Percentiles rank a stretch among this genome's conserved stretches.
Conservation (phyloP, 2,113 vertebrate genomes). For the Uropsilus gracilis region DNA sequence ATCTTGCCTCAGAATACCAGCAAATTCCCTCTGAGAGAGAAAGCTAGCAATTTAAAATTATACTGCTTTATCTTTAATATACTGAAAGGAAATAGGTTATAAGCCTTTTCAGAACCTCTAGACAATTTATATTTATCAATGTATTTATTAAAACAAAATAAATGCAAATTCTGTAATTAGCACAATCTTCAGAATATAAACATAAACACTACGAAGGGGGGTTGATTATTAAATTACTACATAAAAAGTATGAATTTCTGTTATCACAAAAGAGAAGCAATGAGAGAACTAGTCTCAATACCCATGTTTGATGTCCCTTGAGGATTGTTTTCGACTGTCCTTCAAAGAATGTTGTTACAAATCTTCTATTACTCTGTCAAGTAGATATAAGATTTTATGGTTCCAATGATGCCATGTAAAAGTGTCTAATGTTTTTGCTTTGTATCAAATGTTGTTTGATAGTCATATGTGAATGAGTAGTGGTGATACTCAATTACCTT, state of each 20-base stretch:
- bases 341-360: constrained; percentile 23
- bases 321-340: background rate
- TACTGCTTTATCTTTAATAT: constrained; percentile 70
- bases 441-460: background rate
- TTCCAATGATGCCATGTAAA: constrained; percentile 25
- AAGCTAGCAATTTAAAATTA: constrained; percentile 68
- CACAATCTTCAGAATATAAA: constrained; percentile 65
- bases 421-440: constrained; percentile 1
- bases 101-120: constrained; percentile 71
- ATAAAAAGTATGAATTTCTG: constrained; percentile 74
- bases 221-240: constrained; percentile 45
- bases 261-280: constrained; percentile 42
- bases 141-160: constrained; percentile 62
- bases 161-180: constrained; percentile 57
- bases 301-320: constrained; percentile 45
- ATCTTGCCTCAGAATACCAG: constrained; percentile 61
- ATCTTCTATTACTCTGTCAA: constrained; percentile 15
- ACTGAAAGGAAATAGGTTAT: constrained; percentile 72
- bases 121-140: constrained; percentile 34
- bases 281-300: constrained; percentile 8
- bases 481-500: background rate
- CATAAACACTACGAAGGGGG: constrained; percentile 37
- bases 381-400: constrained; percentile 53
- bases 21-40: constrained; percentile 54
- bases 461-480: constrained; percentile 13